A percentile compares a stretch with the other conserved stretches of the same genome.
phyloP scores from a whole-genome alignment of 2,797 vertebrate genomes.

The Gallinago stenura region DNA sequence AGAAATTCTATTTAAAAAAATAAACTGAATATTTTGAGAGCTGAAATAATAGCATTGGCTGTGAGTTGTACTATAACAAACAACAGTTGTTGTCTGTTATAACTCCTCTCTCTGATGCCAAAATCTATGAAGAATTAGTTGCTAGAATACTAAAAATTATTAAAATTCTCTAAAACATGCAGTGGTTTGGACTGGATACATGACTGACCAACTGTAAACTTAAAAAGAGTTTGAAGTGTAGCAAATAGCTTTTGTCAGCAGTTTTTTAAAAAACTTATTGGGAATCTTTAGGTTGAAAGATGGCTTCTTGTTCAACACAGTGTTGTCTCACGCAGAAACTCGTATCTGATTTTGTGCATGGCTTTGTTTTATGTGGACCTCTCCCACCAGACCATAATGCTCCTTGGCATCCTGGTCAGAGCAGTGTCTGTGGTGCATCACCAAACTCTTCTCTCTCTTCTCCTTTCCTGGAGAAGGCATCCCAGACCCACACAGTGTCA shows the following conservation, averaged over 20 bases:
- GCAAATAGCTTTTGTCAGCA: not conserved
- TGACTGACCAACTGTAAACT: not conserved
- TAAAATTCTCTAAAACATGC: not conserved
- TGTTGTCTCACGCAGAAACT: not conserved
- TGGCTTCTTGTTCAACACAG: not conserved
- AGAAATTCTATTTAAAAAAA: not conserved
- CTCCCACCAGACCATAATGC: not conserved
- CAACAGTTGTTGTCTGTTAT: not conserved
- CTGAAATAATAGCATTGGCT: not conserved
- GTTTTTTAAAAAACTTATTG: not conserved
- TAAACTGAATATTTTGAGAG: not conserved
- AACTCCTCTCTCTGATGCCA: not conserved
- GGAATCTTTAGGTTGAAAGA: not conserved
- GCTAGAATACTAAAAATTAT: not conserved
- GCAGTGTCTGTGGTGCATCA: not conserved
- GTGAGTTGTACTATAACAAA: not conserved
- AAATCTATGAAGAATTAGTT: not conserved
- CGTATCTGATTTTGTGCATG: not conserved
- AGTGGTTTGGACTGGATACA: not conserved
- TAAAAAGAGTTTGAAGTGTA: not conserved
- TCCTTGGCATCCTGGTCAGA: not conserved
- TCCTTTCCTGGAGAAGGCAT: not conserved
- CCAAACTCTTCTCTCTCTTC: not conserved
- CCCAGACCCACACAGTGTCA: not conserved
- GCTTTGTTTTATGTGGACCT: not conserved